Percentiles rank a stretch among this genome's conserved stretches.
Conservation (phyloP, 2,888 invertebrate species). For the Sipunculus nudus region DNA sequence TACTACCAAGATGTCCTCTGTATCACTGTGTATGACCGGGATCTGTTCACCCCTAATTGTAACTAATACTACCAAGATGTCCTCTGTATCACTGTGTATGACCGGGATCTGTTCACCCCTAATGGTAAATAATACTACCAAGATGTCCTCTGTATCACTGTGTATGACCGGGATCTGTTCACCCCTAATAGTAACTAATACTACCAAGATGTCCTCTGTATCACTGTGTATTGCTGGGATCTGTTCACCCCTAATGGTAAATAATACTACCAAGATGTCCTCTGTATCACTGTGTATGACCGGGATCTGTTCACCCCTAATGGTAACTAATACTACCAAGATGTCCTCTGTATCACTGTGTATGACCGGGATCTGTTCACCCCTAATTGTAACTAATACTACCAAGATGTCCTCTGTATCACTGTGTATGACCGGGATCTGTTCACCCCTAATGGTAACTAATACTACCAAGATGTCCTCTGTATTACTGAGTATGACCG, state of each 20-base stretch:
- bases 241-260: constrained; percentile 78
- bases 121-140: constrained; percentile 74
- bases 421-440: constrained; percentile 78
- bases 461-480: constrained; percentile 74
- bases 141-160: constrained; percentile 76
- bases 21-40: constrained; percentile 77
- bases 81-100: constrained; percentile 76
- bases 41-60: constrained; percentile 80
- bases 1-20: constrained; percentile 77
- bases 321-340: constrained; percentile 73
- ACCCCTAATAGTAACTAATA: constrained; percentile 79
- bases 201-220: not conserved
- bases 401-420: constrained; percentile 77
- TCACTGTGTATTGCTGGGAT: constrained; percentile 70
- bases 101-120: constrained; percentile 77
- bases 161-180: constrained; percentile 77
- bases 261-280: constrained; percentile 76
- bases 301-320: constrained; percentile 78
- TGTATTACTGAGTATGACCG: constrained; percentile 77
- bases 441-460: constrained; percentile 77
- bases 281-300: constrained; percentile 78
- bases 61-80: constrained; percentile 72
- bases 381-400: constrained; percentile 75
- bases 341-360: constrained; percentile 76
- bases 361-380: constrained; percentile 78